Percentiles rank a stretch among this genome's conserved stretches.
These are phyloP conservation scores for Bolinopsis microptera DNA, from an alignment of 37 sponge, comb jelly and placozoan genomes.

Conservation along the genomic window DNA sequence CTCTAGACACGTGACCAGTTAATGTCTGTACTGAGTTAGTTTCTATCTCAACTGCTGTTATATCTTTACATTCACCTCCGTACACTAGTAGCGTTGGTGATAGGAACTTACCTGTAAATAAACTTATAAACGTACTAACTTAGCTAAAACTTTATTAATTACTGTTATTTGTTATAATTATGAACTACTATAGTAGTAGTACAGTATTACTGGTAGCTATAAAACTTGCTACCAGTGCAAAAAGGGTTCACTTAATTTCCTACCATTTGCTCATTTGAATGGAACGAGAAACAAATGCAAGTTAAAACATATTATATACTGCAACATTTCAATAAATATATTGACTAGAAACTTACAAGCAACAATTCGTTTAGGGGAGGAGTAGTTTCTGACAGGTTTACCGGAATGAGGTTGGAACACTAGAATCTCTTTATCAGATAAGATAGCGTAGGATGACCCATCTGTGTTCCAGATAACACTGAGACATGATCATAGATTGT, in stretches of 20 bases:
- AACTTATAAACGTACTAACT: background rate
- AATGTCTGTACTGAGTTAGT: conserved; percentile 3
- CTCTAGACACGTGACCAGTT: background rate
- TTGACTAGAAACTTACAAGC: conserved; percentile 40
- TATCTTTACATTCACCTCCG: conserved; percentile 24
- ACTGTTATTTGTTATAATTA: too few relatives aligned
- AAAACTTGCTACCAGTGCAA: too few relatives aligned
- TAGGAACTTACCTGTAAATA: conserved; percentile 41
- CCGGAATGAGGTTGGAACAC: conserved; percentile 65
- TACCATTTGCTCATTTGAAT: too few relatives aligned
- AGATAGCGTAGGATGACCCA: conserved; percentile 47
- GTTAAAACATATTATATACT: too few relatives aligned
- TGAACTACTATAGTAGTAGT: background rate
- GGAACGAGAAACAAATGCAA: too few relatives aligned
- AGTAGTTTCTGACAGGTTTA: conserved; percentile 43
- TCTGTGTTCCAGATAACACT: conserved; percentile 64
- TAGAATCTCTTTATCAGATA: conserved; percentile 3
- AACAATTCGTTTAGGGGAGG: background rate
- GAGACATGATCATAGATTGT: background rate
- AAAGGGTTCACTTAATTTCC: too few relatives aligned
- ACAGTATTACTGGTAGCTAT: background rate
- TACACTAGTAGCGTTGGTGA: conserved; percentile 31
- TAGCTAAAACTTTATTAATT: too few relatives aligned
- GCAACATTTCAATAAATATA: too few relatives aligned
- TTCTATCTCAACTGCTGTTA: conserved; percentile 41